These are phyloP conservation scores for Clanis bilineata DNA, from an alignment of 2,888 invertebrate genomes.

Conservation along the genomic window DNA sequence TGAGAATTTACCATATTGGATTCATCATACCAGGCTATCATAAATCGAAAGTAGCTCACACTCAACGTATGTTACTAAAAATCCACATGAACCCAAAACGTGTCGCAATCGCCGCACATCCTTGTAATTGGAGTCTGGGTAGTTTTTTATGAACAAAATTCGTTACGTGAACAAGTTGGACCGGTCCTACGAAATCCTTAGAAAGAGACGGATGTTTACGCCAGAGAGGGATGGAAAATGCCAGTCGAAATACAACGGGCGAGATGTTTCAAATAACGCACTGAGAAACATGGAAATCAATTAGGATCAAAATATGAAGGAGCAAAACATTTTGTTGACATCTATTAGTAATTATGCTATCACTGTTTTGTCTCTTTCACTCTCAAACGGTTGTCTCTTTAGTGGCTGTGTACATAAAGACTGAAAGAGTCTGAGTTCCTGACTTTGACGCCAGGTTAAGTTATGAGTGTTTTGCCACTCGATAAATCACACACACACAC, in stretches of 20 bases:
- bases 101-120: neutral
- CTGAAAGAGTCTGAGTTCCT: too few relatives aligned
- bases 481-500: too few relatives aligned
- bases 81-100: neutral
- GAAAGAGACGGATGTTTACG: conserved; percentile 18
- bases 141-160: conserved; percentile 18
- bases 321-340: neutral
- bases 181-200: conserved; percentile 30
- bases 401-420: too few relatives aligned
- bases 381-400: too few relatives aligned
- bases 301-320: neutral
- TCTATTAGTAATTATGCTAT: too few relatives aligned
- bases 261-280: neutral
- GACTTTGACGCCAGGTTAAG: too few relatives aligned
- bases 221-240: conserved; percentile 20
- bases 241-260: neutral
- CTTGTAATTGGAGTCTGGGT: neutral
- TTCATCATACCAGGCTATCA: neutral
- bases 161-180: conserved; percentile 18
- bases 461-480: too few relatives aligned
- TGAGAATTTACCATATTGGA: too few relatives aligned
- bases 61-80: neutral
- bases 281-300: neutral
- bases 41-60: neutral
- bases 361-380: too few relatives aligned